Percentiles rank a stretch among this genome's conserved stretches.
Evolutionary conservation across 2,113 vertebrate species (phyloP).

Genomic region (Montifringilla adamsi): DNA sequence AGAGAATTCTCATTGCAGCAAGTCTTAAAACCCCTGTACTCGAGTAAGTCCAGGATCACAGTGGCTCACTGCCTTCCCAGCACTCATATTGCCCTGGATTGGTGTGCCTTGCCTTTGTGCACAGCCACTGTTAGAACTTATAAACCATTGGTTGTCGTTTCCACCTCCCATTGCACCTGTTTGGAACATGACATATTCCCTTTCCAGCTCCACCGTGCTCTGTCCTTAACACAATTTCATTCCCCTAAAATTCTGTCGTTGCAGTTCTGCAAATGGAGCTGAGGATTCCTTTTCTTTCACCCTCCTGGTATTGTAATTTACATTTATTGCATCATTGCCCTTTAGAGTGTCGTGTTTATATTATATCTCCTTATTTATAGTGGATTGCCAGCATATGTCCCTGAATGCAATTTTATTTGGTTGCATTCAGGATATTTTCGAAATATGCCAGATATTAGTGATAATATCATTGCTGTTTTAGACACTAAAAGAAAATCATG

Average conservation of each 20-base stretch:
- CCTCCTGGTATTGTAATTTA: neutral
- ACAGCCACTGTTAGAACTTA: neutral
- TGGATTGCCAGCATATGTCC: neutral
- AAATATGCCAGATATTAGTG: constrained; percentile 24
- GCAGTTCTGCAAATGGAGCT: neutral
- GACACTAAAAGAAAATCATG: constrained; percentile 15
- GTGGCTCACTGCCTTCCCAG: neutral
- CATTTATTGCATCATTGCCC: neutral
- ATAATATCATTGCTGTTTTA: constrained; percentile 20
- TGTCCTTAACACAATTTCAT: neutral
- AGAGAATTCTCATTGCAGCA: neutral
- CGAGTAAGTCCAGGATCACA: neutral
- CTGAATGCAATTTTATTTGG: constrained; percentile 39
- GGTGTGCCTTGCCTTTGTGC: neutral
- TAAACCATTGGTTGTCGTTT: neutral
- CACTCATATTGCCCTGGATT: neutral
- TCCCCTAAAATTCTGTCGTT: neutral
- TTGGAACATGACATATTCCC: neutral
- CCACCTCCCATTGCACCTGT: neutral
- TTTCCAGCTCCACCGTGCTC: neutral
- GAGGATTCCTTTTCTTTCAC: neutral
- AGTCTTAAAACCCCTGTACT: neutral
- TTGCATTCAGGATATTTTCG: constrained; percentile 15
- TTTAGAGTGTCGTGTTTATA: neutral
- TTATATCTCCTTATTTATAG: neutral